A percentile compares a stretch with the other conserved stretches of the same genome.
Conservation (phyloP, 2,113 vertebrate species). For the Plecturocebus donacophilus region DNA sequence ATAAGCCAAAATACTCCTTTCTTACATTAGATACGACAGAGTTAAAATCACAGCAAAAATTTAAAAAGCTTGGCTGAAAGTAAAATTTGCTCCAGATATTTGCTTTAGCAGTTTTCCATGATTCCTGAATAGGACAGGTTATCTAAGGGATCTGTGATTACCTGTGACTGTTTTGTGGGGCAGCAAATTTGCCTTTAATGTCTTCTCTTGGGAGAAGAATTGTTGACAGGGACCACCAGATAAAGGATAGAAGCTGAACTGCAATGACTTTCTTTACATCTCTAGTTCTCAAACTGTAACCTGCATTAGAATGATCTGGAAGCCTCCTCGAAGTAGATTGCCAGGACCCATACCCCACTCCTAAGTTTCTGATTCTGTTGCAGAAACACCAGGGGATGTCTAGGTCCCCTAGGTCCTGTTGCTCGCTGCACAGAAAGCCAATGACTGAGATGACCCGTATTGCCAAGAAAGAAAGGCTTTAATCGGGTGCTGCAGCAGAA, state of each 20-base stretch:
- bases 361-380: not conserved
- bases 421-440: too few relatives aligned
- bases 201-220: not conserved
- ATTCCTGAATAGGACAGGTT: not conserved
- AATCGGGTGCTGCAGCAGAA: too few relatives aligned
- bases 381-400: too few relatives aligned
- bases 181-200: not conserved
- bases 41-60: not conserved
- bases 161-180: not conserved
- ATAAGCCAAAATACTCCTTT: not conserved
- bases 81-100: not conserved
- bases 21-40: not conserved
- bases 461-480: too few relatives aligned
- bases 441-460: too few relatives aligned
- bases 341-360: accelerated
- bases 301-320: not conserved
- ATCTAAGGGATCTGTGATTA: not conserved
- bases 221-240: not conserved
- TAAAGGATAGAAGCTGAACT: not conserved
- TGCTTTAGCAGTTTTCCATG: not conserved
- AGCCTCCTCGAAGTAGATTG: not conserved
- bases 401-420: too few relatives aligned
- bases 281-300: not conserved
- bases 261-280: not conserved
- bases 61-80: conserved; percentile 6